phyloP scores from a whole-genome alignment of 1,140 invertebrate genomes.

The Hylaeus volcanicus region DNA sequence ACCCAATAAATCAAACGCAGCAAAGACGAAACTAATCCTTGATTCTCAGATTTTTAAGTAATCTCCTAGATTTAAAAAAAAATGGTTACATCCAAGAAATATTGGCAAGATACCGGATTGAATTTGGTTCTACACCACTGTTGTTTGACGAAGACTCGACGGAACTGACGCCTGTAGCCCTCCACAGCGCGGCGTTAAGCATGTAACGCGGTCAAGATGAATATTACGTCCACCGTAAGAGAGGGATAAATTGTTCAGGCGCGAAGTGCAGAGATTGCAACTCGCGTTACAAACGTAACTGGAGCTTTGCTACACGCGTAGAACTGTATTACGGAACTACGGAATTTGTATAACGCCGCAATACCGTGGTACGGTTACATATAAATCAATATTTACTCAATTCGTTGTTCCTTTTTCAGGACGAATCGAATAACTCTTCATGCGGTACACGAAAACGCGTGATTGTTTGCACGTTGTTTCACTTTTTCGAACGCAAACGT shows the following conservation, averaged over 20 bases:
- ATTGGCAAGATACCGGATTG: background rate
- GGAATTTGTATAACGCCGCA: background rate
- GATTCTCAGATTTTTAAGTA: too few species aligned
- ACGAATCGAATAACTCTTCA: background rate
- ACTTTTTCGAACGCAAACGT: too few species aligned
- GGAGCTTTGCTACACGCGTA: conserved; percentile 24
- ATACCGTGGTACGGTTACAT: background rate
- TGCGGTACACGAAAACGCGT: background rate
- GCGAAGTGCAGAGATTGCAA: conserved; percentile 34
- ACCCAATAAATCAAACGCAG: too few species aligned
- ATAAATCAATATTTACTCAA: background rate
- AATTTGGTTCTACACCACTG: conserved; percentile 16
- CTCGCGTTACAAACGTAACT: conserved; percentile 51
- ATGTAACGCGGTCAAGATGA: conserved; percentile 55
- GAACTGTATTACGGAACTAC: background rate
- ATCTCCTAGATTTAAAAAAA: too few species aligned
- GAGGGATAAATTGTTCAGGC: conserved; percentile 44
- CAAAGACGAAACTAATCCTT: too few species aligned
- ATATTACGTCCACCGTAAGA: conserved; percentile 49
- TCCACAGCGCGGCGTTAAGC: background rate
- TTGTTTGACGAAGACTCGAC: background rate
- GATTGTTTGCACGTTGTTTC: background rate
- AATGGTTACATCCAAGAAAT: background rate
- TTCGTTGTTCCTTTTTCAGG: conserved; percentile 2
- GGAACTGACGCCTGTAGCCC: background rate